Base-by-base conservation (phyloP, 1,140 invertebrate genomes). In the Trachymyrmex cornetzi region DNA sequence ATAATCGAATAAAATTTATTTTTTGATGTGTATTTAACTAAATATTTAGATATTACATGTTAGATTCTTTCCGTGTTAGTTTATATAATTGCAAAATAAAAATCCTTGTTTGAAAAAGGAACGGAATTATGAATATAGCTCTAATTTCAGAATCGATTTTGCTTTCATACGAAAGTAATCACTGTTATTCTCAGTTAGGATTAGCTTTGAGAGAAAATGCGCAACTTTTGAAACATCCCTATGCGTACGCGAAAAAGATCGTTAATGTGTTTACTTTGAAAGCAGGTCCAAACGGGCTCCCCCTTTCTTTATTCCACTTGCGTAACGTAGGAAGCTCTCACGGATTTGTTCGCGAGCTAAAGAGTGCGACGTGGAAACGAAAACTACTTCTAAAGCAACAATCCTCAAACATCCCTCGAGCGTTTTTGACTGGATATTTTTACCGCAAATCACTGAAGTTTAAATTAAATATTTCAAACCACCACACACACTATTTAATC, bases 211-310 rank as follows among this genome's bases (percentile, higher is more conserved):
- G 27, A 75, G 24, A 44, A 84, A 74, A 74, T 48, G 69, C 9
- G 14, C n/a, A 55, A 84, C 38, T 84, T 82, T 82, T 38, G 67
- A 57, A 14, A 61, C 55, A 82, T 38, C 24, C 4, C 2, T 2
- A 7, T 74, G 30, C 19, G 7, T 61, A 11, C 44, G 61, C 44
- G 61, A 66, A 85, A 85, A 79, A 79, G 61, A 85, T 77, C 59
- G 74, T 85, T 85, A 85, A 85, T 85, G 82, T 85, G 82, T 85
- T 85, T 85, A 79, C 82, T 85, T 79, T 85, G 82, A 85, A 79
- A 85, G 82, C 82, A 85, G 30, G 11, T 85, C 16, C 22, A 55
- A 85, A 38, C 30, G n/a, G 12, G 19, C 12, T 64, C 12, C 48
- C 22, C n/a, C 12, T 79, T 79, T 61, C 61, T 79, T 50, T 61